Evolutionary conservation across 2,797 vertebrate genomes (phyloP).

Genomic region (Orientallactaga sibirica): DNA sequence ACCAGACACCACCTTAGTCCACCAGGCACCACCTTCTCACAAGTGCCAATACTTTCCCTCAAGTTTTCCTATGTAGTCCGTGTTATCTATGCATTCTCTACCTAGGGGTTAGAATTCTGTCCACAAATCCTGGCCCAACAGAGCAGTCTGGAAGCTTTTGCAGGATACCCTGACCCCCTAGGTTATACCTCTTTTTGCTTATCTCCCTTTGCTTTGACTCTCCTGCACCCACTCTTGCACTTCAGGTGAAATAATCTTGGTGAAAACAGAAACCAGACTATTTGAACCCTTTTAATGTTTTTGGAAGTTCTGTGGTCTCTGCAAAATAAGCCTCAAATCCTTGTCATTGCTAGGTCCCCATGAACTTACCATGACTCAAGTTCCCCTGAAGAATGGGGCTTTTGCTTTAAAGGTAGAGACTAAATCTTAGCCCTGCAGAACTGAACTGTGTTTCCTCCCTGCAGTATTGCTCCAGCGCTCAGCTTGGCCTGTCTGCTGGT

Average conservation of each 20-base stretch:
- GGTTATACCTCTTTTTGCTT: neutral
- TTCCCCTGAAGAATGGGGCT: neutral
- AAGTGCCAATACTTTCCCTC: neutral
- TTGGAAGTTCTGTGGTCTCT: neutral
- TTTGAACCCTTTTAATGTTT: neutral
- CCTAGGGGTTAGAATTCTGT: neutral
- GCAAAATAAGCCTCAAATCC: neutral
- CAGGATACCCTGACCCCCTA: neutral
- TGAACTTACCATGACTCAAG: neutral
- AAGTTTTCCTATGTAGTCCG: neutral
- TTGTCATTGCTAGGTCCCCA: no score
- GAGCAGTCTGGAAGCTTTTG: neutral
- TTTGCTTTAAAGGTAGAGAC: neutral
- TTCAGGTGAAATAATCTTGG: constrained; percentile 2
- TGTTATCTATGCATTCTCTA: neutral
- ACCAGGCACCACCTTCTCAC: neutral
- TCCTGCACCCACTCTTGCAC: neutral
- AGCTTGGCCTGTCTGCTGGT: neutral
- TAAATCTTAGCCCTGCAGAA: neutral
- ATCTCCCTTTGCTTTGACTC: neutral
- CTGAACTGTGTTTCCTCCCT: neutral
- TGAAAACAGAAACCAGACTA: neutral
- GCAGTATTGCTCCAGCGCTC: neutral
- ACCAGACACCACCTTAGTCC: neutral
- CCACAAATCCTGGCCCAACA: neutral